phyloP scores from a whole-genome alignment of 2,888 invertebrate genomes.

The Apantesis nais region DNA sequence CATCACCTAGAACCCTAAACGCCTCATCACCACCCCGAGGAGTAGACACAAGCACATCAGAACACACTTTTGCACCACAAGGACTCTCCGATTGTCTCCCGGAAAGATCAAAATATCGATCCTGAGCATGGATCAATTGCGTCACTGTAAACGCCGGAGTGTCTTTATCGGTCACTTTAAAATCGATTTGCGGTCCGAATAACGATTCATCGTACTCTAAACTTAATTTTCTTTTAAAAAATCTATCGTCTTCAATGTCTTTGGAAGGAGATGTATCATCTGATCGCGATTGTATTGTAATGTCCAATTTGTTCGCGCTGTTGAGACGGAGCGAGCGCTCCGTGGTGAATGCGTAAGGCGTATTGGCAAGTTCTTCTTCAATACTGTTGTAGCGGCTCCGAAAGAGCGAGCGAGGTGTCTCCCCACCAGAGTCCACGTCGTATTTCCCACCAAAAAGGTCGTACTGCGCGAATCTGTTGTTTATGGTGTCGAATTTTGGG shows the following conservation, averaged over 20 bases:
- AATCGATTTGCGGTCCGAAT: constrained; percentile 71
- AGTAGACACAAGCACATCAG: constrained; percentile 60
- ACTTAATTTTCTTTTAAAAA: constrained; percentile 61
- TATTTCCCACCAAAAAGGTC: constrained; percentile 79
- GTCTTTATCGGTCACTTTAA: constrained; percentile 53
- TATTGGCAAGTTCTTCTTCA: constrained; percentile 81
- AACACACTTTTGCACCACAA: constrained; percentile 45
- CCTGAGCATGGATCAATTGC: constrained; percentile 79
- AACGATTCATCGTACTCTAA: constrained; percentile 60
- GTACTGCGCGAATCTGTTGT: constrained; percentile 76
- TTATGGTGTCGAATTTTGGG: constrained; percentile 79
- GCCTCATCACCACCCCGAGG: constrained; percentile 58
- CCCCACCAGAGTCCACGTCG: constrained; percentile 62
- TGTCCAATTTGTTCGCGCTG: constrained; percentile 64
- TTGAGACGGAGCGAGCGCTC: constrained; percentile 63
- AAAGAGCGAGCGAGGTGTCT: constrained; percentile 71
- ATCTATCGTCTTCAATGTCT: constrained; percentile 74
- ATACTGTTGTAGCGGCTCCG: constrained; percentile 82
- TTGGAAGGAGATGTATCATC: constrained; percentile 64
- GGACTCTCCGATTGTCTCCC: constrained; percentile 51
- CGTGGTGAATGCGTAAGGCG: constrained; percentile 81
- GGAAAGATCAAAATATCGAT: constrained; percentile 77
- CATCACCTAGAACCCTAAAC: constrained; percentile 64
- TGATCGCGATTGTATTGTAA: constrained; percentile 64
- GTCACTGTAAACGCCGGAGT: constrained; percentile 77